These are phyloP conservation scores for Rhagoletis zephyria DNA, from an alignment of 1,140 invertebrate genomes.

Conservation along the genomic window DNA sequence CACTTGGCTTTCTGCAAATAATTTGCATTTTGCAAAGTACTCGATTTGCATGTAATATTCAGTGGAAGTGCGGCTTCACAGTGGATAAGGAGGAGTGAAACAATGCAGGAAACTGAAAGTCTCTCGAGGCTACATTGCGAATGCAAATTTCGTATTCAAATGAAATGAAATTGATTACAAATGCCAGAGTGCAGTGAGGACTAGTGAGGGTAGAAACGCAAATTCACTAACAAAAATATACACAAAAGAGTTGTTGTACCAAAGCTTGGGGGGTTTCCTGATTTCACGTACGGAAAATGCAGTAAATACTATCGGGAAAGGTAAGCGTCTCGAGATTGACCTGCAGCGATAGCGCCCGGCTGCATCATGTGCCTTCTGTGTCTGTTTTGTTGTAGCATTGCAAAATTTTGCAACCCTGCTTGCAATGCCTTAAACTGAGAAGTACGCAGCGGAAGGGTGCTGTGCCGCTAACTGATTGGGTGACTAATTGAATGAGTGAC, in stretches of 20 bases:
- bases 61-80: neutral
- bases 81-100: neutral
- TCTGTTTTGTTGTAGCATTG: neutral
- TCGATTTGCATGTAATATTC: slow-evolving; percentile 48
- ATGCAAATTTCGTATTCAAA: slow-evolving; percentile 48
- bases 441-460: neutral
- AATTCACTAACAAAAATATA: neutral
- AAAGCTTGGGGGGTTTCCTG: neutral
- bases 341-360: slow-evolving; percentile 20
- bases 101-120: slow-evolving; percentile 5
- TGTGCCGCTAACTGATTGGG: neutral
- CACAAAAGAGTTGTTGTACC: slow-evolving; percentile 8
- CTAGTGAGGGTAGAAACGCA: neutral
- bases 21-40: slow-evolving; percentile 29
- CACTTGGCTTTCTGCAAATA: slow-evolving; percentile 31
- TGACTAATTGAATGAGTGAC: slow-evolving; percentile 52
- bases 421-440: neutral
- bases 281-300: slow-evolving; percentile 29
- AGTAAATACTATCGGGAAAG: neutral
- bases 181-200: neutral
- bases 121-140: slow-evolving; percentile 24
- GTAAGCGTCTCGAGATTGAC: slow-evolving; percentile 35
- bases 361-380: neutral
- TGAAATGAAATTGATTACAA: slow-evolving; percentile 51
- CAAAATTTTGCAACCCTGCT: slow-evolving; percentile 9